These are phyloP conservation scores for Exephanes ischioxanthus DNA, from an alignment of 2,888 invertebrate genomes.

Conservation along the genomic window DNA sequence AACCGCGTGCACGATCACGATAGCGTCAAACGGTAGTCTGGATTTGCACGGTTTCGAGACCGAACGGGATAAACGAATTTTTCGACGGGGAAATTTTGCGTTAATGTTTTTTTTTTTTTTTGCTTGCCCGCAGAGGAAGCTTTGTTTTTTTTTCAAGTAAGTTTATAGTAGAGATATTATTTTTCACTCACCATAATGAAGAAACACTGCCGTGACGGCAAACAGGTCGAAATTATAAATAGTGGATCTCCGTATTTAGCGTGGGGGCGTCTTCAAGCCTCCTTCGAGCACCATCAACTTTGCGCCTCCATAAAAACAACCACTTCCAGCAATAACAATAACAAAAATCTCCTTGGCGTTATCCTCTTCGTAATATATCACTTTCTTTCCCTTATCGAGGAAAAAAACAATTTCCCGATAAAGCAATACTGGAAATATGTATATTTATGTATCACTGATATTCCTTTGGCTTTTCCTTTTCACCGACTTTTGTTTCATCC, in stretches of 20 bases:
- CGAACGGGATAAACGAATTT: background rate
- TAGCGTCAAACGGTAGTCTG: background rate
- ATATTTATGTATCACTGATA: slow-evolving; percentile 75
- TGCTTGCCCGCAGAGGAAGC: background rate
- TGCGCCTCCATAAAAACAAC: slow-evolving; percentile 42
- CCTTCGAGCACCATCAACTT: slow-evolving; percentile 62
- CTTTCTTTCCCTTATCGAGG: slow-evolving; percentile 45
- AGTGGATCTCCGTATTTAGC: slow-evolving; percentile 33
- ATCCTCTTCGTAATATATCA: slow-evolving; percentile 43
- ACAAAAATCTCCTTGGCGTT: slow-evolving; percentile 48
- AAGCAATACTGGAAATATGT: slow-evolving; percentile 71
- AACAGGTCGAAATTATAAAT: slow-evolving; percentile 66
- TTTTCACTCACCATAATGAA: slow-evolving; percentile 78
- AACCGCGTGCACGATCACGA: background rate
- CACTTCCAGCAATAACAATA: slow-evolving; percentile 46
- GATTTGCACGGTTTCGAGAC: background rate
- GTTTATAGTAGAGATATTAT: slow-evolving; percentile 1
- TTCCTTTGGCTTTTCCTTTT: slow-evolving; percentile 76
- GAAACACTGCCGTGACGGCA: slow-evolving; percentile 78
- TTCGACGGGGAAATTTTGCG: background rate
- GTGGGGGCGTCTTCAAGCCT: slow-evolving; percentile 48
- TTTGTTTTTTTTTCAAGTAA: background rate
- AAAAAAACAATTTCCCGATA: slow-evolving; percentile 30
- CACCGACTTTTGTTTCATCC: slow-evolving; percentile 61
- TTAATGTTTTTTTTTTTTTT: too few species aligned